These are phyloP conservation scores for Alosa sapidissima DNA, from an alignment of 2,797 vertebrate genomes.

Conservation along the genomic window DNA sequence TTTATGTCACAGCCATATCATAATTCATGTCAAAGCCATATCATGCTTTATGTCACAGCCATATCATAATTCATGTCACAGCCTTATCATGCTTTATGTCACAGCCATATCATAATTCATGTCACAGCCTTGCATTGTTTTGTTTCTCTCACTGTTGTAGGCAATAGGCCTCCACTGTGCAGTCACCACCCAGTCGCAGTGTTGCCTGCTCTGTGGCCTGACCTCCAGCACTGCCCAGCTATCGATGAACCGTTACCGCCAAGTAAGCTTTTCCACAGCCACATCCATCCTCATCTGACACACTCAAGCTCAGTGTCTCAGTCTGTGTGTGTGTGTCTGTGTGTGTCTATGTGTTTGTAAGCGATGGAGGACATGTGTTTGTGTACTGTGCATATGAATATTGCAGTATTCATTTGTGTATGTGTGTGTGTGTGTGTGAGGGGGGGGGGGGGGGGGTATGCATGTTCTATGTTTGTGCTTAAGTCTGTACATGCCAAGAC, in stretches of 20 bases:
- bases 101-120: not conserved
- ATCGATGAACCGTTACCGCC: constrained; percentile 95
- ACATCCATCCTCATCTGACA: constrained; percentile 58
- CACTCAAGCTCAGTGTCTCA: constrained; percentile 41
- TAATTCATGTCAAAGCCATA: too few relatives aligned
- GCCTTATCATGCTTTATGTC: not conserved
- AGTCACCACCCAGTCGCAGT: constrained; percentile 87
- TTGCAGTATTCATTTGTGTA: too few relatives aligned
- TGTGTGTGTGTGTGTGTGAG: too few relatives aligned
- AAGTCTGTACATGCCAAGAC: too few relatives aligned
- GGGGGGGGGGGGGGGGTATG: too few relatives aligned
- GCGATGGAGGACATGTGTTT: not conserved
- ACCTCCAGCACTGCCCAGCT: constrained; percentile 93
- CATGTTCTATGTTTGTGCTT: too few relatives aligned
- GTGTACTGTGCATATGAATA: too few relatives aligned
- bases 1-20: too few relatives aligned
- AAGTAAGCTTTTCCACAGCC: constrained; percentile 89
- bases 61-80: not conserved
- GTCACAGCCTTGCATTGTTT: not conserved
- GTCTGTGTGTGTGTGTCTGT: constrained; percentile 22
- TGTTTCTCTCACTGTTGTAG: constrained; percentile 76
- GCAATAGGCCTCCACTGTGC: constrained; percentile 85
- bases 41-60: not conserved
- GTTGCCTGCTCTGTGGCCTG: constrained; percentile 90
- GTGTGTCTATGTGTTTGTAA: constrained; percentile 17